Base-by-base conservation (phyloP, 2,113 vertebrate species). In the Psettodes erumei region DNA sequence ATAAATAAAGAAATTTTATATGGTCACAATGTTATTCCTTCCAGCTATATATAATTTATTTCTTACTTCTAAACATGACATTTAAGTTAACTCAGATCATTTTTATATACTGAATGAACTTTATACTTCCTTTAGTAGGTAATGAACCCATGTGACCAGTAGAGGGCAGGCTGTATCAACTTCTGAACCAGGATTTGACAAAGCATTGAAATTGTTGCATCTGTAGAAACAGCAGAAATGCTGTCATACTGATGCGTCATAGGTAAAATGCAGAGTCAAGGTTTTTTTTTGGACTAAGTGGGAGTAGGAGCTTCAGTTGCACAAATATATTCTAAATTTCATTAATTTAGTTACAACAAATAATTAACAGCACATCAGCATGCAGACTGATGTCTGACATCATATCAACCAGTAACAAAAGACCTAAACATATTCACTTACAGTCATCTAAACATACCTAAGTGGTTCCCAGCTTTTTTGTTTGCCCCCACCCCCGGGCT, bases 81-180 rank as follows among this genome's bases (percentile, higher is more conserved):
- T 18, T 40, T 16, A 27, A 19, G 19, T 23, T 15, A 9, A 21
- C 32, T 30, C 10, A 8, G 8, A 40, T 43, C 2, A 10, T 30
- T 48, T 8, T 38, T 21, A 6, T 7, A 11, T 25, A 18, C n/a
- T 60, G 2, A 16, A 2, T 16, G 10, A 35, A 15, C 35, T 30
- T 6, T 25, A 23, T 3, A 13, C 3, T 30, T 3, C 42, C 13
- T 72, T 15, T 13, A n/a, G 16, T 13, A 10, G 10, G 69, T 54
- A 37, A 69, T 81, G 16, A 69, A 16, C 16, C 6, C 11, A 42
- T 10, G 1, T 25, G 25, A 19, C 81, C 88, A 75, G 61, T 65
- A 83, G 75, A 16, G 58, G 84, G 84, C 89, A 87, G 75, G 5
- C 59, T 61, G 10, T 16, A 18, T 61, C 62, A 83, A 89, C 50